These are phyloP conservation scores for Myotis davidii DNA, from an alignment of 2,113 vertebrate genomes.

Conservation along the genomic window DNA sequence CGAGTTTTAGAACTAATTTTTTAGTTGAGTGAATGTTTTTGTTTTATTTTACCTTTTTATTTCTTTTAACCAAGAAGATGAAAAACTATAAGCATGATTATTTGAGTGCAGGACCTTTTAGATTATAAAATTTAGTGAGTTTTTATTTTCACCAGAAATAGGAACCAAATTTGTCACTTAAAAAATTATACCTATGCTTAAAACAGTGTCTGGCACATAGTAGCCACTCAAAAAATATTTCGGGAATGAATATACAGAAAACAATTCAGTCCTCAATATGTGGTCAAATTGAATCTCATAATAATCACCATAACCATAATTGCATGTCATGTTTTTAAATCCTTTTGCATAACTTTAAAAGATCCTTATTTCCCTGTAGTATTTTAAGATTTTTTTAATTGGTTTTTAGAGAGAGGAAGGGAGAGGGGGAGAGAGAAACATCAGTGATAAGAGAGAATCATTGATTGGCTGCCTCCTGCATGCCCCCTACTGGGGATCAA, in stretches of 20 bases:
- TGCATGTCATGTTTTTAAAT: slow-evolving; percentile 45
- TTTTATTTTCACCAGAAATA: slow-evolving; percentile 4
- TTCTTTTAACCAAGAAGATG: neutral
- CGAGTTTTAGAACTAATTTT: slow-evolving; percentile 38
- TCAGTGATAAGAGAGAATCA: neutral
- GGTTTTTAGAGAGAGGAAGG: neutral
- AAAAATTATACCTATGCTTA: neutral
- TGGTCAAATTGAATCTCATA: neutral
- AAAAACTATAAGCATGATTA: neutral
- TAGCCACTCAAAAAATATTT: slow-evolving; percentile 14
- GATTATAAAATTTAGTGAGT: neutral
- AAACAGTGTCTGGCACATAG: neutral
- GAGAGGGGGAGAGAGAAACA: neutral
- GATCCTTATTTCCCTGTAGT: neutral
- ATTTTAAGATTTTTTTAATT: neutral
- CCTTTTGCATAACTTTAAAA: neutral
- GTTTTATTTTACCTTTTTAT: slow-evolving; percentile 8
- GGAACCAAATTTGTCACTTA: neutral
- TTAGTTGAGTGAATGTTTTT: slow-evolving; percentile 39
- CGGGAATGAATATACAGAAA: slow-evolving; percentile 3
- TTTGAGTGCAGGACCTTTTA: slow-evolving; percentile 27
- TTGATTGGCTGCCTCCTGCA: neutral
- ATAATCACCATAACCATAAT: neutral
- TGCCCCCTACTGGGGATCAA: neutral
- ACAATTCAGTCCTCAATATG: neutral